phyloP scores from a whole-genome alignment of 2,888 invertebrate species.

The Phalangium opilio region DNA sequence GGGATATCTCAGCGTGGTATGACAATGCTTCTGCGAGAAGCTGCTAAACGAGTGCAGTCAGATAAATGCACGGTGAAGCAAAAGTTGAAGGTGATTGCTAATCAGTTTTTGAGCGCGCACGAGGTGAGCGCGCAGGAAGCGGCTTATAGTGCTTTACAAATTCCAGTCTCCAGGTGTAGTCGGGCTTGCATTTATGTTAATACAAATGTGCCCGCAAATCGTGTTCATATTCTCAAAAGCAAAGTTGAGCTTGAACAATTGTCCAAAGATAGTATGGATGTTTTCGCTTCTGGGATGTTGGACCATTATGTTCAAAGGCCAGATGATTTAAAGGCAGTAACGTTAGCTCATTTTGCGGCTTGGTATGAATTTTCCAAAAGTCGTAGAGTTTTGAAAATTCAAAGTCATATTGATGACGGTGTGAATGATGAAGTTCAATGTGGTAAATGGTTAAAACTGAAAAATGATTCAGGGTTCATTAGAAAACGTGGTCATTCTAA shows the following conservation, averaged over 20 bases:
- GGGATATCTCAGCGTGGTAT: constrained; percentile 15
- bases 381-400: too few relatives aligned
- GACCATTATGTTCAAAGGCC: too few relatives aligned
- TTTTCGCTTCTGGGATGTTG: too few relatives aligned
- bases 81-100: constrained; percentile 18
- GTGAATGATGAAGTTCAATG: too few relatives aligned
- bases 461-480: too few relatives aligned
- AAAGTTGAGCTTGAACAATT: not conserved
- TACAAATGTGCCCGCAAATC: constrained; percentile 20
- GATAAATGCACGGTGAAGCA: constrained; percentile 21
- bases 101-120: constrained; percentile 21
- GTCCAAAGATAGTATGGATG: too few relatives aligned
- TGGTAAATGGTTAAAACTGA: too few relatives aligned
- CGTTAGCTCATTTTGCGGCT: too few relatives aligned
- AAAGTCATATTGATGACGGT: too few relatives aligned
- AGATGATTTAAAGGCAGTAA: too few relatives aligned
- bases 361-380: too few relatives aligned
- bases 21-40: constrained; percentile 15
- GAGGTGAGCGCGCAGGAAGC: constrained; percentile 25
- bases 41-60: constrained; percentile 20
- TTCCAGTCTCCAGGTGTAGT: constrained; percentile 19
- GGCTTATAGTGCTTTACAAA: constrained; percentile 18
- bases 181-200: constrained; percentile 19
- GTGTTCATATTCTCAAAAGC: constrained; percentile 23
- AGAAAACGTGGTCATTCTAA: not conserved